Conservation (phyloP, 1,140 invertebrate species). For the Euborellia annulipes region DNA sequence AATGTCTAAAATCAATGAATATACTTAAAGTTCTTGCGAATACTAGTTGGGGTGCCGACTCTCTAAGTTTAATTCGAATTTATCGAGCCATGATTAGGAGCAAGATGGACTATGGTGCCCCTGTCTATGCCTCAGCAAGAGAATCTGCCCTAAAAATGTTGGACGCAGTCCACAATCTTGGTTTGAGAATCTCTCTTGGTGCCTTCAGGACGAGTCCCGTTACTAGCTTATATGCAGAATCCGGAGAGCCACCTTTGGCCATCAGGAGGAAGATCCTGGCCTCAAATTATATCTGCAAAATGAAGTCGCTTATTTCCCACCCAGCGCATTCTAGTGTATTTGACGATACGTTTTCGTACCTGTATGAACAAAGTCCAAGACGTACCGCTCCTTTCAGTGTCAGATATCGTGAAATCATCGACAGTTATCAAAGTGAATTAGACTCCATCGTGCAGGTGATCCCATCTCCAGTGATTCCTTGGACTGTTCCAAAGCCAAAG, state of each 20-base stretch:
- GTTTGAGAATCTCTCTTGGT: slow-evolving; percentile 4
- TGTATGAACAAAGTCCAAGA: too few species aligned
- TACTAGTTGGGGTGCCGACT: slow-evolving; percentile 2
- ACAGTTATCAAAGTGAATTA: too few species aligned
- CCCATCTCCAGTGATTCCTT: too few species aligned
- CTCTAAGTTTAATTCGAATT: slow-evolving; percentile 1
- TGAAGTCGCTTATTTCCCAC: too few species aligned
- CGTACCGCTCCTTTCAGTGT: too few species aligned
- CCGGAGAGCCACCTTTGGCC: not conserved
- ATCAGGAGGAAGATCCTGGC: slow-evolving; percentile 4
- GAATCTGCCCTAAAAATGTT: not conserved
- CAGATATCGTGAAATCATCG: too few species aligned
- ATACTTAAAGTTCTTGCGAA: slow-evolving; percentile 9
- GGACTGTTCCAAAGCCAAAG: too few species aligned
- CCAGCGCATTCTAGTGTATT: too few species aligned
- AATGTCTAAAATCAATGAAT: not conserved
- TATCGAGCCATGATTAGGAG: slow-evolving; percentile 9
- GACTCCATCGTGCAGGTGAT: too few species aligned
- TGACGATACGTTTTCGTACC: too few species aligned
- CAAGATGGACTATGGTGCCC: slow-evolving; percentile 6
- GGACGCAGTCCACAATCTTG: not conserved
- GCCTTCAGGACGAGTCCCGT: slow-evolving; percentile 9
- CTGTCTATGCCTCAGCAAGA: slow-evolving; percentile 5
- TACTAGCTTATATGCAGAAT: slow-evolving; percentile 2
- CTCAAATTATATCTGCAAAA: too few species aligned